Evolutionary conservation across 2,888 invertebrate genomes (phyloP).

Genomic region (Ormyrus pomaceus): DNA sequence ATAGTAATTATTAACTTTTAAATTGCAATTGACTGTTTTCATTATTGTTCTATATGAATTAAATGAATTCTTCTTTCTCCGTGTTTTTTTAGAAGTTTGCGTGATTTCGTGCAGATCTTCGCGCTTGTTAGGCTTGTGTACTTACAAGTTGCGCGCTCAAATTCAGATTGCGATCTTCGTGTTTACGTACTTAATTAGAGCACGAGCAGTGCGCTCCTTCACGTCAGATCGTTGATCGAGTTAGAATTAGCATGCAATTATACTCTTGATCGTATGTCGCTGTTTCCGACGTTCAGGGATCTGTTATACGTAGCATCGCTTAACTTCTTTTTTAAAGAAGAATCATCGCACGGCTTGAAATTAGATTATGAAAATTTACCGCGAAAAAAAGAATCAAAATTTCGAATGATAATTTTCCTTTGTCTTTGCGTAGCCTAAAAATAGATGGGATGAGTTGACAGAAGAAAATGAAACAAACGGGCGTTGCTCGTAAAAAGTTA

Average conservation of each 20-base stretch:
- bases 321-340: no score
- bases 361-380: slow-evolving; percentile 5
- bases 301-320: no score
- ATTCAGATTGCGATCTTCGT: slow-evolving; percentile 42
- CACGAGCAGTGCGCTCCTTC: slow-evolving; percentile 40
- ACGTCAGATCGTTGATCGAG: slow-evolving; percentile 50
- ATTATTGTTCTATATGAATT: no score
- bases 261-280: neutral
- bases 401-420: slow-evolving; percentile 36
- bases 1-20: no score
- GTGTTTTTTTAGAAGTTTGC: slow-evolving; percentile 7
- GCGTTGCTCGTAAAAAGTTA: neutral
- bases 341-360: neutral
- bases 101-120: slow-evolving; percentile 28
- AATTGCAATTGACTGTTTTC: no score
- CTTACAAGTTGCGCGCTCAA: neutral
- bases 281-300: no score
- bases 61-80: neutral
- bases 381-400: neutral
- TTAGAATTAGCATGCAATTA: slow-evolving; percentile 63
- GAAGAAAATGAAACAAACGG: neutral
- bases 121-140: slow-evolving; percentile 37
- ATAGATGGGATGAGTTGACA: slow-evolving; percentile 14
- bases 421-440: slow-evolving; percentile 28
- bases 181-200: slow-evolving; percentile 60